phyloP scores from a whole-genome alignment of 2,888 invertebrate species.

The Penaeus monodon region DNA sequence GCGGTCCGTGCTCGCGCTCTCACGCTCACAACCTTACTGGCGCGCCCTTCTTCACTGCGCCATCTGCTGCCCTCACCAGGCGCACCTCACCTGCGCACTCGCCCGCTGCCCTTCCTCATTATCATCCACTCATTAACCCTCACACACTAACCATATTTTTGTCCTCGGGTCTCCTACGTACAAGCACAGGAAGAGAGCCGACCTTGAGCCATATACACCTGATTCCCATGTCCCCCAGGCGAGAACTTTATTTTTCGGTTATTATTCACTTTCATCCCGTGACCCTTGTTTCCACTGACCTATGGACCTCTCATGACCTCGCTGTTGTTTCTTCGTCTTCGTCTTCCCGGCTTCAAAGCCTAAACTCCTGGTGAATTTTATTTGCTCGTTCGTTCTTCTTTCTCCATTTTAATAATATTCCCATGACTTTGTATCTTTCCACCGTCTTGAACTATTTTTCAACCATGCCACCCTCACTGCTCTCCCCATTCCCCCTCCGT shows the following conservation, averaged over 20 bases:
- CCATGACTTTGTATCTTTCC: neutral
- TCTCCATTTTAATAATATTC: neutral
- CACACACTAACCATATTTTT: neutral
- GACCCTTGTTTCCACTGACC: too few species aligned
- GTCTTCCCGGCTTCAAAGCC: too few species aligned
- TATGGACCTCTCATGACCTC: too few species aligned
- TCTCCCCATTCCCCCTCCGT: neutral
- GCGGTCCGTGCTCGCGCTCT: conserved; percentile 15
- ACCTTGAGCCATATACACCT: too few species aligned
- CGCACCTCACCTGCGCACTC: conserved; percentile 48
- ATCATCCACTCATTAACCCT: conserved; percentile 37
- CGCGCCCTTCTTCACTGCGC: conserved; percentile 2
- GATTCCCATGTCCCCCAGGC: too few species aligned
- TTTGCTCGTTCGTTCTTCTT: neutral
- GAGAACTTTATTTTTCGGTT: too few species aligned
- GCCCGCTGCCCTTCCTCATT: conserved; percentile 37
- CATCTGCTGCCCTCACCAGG: conserved; percentile 27
- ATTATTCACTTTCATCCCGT: too few species aligned
- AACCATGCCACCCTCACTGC: neutral
- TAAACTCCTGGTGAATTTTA: too few species aligned
- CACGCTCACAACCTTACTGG: conserved; percentile 47
- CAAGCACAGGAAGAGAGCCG: too few species aligned
- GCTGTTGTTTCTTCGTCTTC: too few species aligned
- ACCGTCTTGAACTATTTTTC: neutral
- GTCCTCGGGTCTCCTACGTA: too few species aligned